Conservation (phyloP, 2,888 invertebrate species). For the Ypsolopha scabrella region DNA sequence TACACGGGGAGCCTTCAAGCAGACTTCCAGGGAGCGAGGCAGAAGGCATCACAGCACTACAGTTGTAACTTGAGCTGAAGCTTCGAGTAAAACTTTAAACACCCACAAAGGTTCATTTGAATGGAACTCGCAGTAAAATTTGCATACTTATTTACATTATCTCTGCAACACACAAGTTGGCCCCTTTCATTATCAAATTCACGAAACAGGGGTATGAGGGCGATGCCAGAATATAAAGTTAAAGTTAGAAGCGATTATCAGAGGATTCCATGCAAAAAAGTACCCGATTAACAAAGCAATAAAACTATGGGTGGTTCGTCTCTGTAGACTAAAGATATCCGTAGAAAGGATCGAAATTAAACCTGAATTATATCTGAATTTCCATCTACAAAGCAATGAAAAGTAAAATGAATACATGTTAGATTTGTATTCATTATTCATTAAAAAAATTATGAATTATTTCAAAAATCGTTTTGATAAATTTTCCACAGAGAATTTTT, state of each 20-base stretch:
- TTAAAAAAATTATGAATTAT: too few relatives aligned
- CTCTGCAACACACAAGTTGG: conserved; percentile 66
- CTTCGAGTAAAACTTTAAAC: conserved; percentile 57
- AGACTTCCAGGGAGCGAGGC: too few relatives aligned
- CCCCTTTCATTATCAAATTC: conserved; percentile 68
- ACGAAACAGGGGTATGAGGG: conserved; percentile 44
- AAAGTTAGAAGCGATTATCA: conserved; percentile 57
- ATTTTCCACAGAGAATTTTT: too few relatives aligned
- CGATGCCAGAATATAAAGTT: conserved; percentile 56
- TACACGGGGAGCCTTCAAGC: too few relatives aligned
- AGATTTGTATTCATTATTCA: too few relatives aligned
- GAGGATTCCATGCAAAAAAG: conserved; percentile 48
- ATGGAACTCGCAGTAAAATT: conserved; percentile 63
- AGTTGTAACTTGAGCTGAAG: conserved; percentile 18
- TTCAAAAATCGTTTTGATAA: too few relatives aligned
- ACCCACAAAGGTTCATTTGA: conserved; percentile 64
- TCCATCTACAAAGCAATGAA: too few relatives aligned
- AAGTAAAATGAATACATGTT: too few relatives aligned
- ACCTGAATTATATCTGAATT: too few relatives aligned
- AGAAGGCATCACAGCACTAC: too few relatives aligned
- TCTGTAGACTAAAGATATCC: conserved; percentile 8
- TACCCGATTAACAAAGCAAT: conserved; percentile 43
- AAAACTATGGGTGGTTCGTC: conserved; percentile 23
- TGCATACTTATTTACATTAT: conserved; percentile 71
- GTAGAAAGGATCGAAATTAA: conserved; percentile 2